Base-by-base conservation (phyloP, 2,797 vertebrate species). In the Ctenochaetus hawaiiensis region DNA sequence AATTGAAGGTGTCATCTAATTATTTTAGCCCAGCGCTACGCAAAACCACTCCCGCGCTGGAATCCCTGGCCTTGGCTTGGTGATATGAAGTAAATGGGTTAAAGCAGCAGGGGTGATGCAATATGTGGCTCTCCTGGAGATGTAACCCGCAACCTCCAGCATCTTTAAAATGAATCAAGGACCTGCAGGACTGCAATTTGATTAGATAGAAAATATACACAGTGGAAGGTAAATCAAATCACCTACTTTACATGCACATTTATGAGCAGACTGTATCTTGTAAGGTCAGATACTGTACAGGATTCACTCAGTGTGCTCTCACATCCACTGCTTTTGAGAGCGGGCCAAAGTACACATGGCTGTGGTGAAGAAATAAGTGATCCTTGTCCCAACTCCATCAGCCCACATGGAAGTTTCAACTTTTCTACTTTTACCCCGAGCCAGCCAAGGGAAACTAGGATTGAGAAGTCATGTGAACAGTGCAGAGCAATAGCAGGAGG, bases 1-100 rank as follows among this genome's bases (percentile, higher is more conserved):
- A 90, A 95, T 95, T 92, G 94, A 94, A 95, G 91, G 92, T 93
- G 95, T 96, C 94, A 89, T 93, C 87, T 95, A 95, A 96, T 96
- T 96, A 93, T 95, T 94, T 95, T 94, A 94, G 89, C 91, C 87
- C 67, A 78, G 89, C 71, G 26, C 86, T 85, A 80, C 18, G 72
- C 82, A 78, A 83, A 88, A 62, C 81, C 68, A 76, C 88, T 91
- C 82, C 86, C 51, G 62, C 63, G 84, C 83, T 85, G 77, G 88
- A 85, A 90, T 92, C 91, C 80, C 82, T 67, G 64, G 85, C 83
- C 83, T 88, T 86, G 85, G 89, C 86, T 92, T 72, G 82, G 80
- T 78, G 87, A 89, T 89, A 90, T 84, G 81, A 89, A 84, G 90
- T 93, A 96, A 95, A 94, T 91, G 86, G 91, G 92, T 96, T 95